phyloP scores from a whole-genome alignment of 2,797 vertebrate genomes.

The Gymnoscopelus braueri region DNA sequence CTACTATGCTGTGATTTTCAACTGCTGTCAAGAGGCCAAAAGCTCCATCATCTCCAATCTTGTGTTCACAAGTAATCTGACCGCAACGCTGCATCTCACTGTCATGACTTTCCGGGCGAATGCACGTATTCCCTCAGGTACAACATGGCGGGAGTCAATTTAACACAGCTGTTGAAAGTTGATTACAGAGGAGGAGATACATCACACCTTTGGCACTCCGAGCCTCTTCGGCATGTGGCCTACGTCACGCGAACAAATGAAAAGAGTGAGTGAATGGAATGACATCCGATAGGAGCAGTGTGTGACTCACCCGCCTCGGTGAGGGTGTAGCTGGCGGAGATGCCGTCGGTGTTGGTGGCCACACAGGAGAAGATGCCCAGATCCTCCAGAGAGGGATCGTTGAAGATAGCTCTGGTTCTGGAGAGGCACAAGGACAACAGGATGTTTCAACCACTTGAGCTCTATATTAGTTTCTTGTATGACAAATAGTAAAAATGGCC shows the following conservation, averaged over 20 bases:
- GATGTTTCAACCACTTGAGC: not conserved
- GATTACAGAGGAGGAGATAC: slow-evolving; percentile 18
- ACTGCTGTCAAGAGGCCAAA: not conserved
- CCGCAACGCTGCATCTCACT: slow-evolving; percentile 3
- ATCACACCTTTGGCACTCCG: slow-evolving; percentile 15
- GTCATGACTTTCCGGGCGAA: slow-evolving; percentile 26
- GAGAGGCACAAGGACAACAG: slow-evolving; percentile 3
- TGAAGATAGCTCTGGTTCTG: slow-evolving; percentile 94
- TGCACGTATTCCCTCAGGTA: not conserved
- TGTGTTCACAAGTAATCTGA: not conserved
- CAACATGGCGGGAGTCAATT: slow-evolving; percentile 20
- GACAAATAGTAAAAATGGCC: too few relatives aligned
- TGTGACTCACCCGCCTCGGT: slow-evolving; percentile 88
- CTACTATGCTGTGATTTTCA: not conserved
- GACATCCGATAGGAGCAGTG: not conserved
- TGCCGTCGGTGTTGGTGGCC: slow-evolving; percentile 92
- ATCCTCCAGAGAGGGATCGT: slow-evolving; percentile 91
- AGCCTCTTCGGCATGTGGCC: slow-evolving; percentile 18
- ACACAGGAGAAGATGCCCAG: slow-evolving; percentile 92
- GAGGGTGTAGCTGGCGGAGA: slow-evolving; percentile 93
- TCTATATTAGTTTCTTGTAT: too few relatives aligned
- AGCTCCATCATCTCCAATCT: not conserved
- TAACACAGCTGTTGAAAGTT: slow-evolving; percentile 47
- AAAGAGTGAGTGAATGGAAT: slow-evolving; percentile 26
- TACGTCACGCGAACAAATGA: slow-evolving; percentile 29